Evolutionary conservation across 2,113 vertebrate species (phyloP).

Genomic region (Catagonus wagneri): DNA sequence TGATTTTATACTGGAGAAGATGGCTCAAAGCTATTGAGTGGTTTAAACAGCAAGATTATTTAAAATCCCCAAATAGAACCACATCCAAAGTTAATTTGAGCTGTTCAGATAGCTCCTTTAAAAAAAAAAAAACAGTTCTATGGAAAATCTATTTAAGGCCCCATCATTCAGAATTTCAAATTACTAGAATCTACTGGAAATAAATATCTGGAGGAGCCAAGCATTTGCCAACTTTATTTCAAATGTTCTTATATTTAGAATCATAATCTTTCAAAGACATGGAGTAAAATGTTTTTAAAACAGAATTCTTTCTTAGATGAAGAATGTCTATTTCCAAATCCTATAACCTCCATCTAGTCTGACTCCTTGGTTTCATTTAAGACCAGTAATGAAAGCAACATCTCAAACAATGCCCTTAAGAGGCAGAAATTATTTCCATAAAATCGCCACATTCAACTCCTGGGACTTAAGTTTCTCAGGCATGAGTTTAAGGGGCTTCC

Average conservation of each 20-base stretch:
- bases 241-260: constrained; percentile 67
- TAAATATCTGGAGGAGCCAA: constrained; percentile 50
- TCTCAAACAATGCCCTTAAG: neutral
- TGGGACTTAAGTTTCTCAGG: neutral
- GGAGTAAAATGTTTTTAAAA: constrained; percentile 54
- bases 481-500: neutral
- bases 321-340: constrained; percentile 48
- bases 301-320: constrained; percentile 30
- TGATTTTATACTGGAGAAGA: constrained; percentile 41
- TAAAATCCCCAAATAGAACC: constrained; percentile 54
- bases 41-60: constrained; percentile 51
- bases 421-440: neutral
- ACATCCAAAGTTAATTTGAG: constrained; percentile 47
- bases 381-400: constrained; percentile 1
- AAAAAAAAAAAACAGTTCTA: constrained; percentile 6
- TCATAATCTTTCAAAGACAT: constrained; percentile 36
- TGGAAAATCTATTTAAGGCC: constrained; percentile 32
- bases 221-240: constrained; percentile 53
- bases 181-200: constrained; percentile 63
- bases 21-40: constrained; percentile 15
- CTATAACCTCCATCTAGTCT: neutral
- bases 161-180: constrained; percentile 61
- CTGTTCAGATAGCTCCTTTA: constrained; percentile 29
- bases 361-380: constrained; percentile 4
- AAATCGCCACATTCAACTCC: constrained; percentile 23